Evolutionary conservation across 2,888 invertebrate genomes (phyloP).

Genomic region (Cenopis cana): DNA sequence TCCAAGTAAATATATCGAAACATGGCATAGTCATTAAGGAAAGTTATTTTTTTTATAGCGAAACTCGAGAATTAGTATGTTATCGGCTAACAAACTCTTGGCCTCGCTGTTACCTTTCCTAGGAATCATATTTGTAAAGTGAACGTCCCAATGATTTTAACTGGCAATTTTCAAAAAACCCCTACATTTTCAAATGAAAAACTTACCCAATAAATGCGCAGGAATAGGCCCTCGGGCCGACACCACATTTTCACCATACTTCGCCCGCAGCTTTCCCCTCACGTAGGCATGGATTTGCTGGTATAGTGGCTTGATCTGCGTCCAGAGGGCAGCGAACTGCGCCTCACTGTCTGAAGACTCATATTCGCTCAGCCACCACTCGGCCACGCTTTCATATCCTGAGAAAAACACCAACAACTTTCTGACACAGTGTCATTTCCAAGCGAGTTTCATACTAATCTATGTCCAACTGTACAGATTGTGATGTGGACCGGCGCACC

Average conservation of each 20-base stretch:
- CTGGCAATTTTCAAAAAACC: no score
- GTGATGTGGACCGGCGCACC: no score
- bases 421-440: not conserved
- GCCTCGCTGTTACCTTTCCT: no score
- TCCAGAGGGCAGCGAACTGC: constrained; percentile 88
- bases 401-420: constrained; percentile 35
- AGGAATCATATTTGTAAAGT: no score
- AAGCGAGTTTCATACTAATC: no score
- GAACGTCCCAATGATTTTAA: no score
- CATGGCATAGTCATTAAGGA: no score
- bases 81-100: no score
- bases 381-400: constrained; percentile 89
- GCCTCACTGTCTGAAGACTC: constrained; percentile 88
- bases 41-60: no score
- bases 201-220: constrained; percentile 89
- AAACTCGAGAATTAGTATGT: no score
- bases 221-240: constrained; percentile 90
- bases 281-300: constrained; percentile 93
- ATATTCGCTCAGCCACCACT: constrained; percentile 89
- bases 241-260: constrained; percentile 88
- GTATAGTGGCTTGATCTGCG: constrained; percentile 92
- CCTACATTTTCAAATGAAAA: not conserved
- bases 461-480: no score
- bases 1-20: no score
- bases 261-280: constrained; percentile 86